Conservation (phyloP, 30 jellyfish, hydroid and myxozoan genomes). For the Mastigias papua region DNA sequence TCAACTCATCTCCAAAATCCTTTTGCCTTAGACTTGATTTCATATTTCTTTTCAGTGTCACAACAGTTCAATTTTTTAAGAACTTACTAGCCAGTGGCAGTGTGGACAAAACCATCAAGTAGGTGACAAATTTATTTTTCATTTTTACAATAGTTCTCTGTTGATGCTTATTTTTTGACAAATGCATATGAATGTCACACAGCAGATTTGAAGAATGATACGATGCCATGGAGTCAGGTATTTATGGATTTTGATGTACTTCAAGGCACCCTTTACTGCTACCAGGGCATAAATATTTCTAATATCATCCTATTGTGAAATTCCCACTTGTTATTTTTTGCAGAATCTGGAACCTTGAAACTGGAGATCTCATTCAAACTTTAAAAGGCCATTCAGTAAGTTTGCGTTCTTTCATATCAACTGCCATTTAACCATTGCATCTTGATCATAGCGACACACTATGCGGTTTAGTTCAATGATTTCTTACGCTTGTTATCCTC, state of each 20-base stretch:
- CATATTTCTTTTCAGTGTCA: conserved; percentile 35
- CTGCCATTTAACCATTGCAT: background rate
- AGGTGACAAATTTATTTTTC: background rate
- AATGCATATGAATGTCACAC: too few relatives aligned
- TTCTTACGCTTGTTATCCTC: too few relatives aligned
- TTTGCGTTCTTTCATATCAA: background rate
- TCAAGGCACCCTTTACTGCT: too few relatives aligned
- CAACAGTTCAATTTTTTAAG: conserved; percentile 59
- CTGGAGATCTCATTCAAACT: conserved; percentile 63
- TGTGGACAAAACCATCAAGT: conserved; percentile 68
- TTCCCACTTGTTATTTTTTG: background rate
- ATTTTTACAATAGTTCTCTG: background rate
- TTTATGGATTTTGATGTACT: too few relatives aligned
- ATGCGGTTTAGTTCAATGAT: background rate
- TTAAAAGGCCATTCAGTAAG: conserved; percentile 66
- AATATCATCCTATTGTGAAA: too few relatives aligned
- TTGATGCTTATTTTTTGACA: too few relatives aligned
- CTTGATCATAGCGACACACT: background rate
- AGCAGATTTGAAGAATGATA: too few relatives aligned
- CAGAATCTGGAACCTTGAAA: conserved; percentile 56
- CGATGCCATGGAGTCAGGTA: too few relatives aligned
- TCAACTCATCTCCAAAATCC: background rate
- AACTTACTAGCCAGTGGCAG: conserved; percentile 72
- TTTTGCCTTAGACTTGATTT: too few relatives aligned
- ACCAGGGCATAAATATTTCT: too few relatives aligned